Percentiles rank a stretch among this genome's conserved stretches.
These are phyloP conservation scores for Aurelia sp. DNA, from an alignment of 30 jellyfish, hydroid and myxozoan genomes.

Conservation along the genomic window DNA sequence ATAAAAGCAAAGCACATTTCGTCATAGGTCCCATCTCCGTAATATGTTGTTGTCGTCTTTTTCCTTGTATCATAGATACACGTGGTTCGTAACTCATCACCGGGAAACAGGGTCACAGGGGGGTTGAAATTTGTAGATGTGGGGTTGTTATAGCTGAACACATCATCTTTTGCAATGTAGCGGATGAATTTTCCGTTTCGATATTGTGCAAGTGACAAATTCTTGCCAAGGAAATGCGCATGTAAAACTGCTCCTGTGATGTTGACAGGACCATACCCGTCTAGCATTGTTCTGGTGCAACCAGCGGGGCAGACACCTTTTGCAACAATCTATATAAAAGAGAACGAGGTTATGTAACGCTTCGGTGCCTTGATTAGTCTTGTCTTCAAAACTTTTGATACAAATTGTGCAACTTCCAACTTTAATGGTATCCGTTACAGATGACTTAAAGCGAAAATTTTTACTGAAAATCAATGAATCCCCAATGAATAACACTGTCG, in stretches of 20 bases:
- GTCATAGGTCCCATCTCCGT: constrained; percentile 68
- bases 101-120: constrained; percentile 51
- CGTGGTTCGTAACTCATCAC: constrained; percentile 66
- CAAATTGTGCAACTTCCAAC: too few relatives aligned
- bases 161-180: constrained; percentile 58
- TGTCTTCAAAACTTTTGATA: too few relatives aligned
- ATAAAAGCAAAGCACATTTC: constrained; percentile 76
- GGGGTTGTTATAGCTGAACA: constrained; percentile 62
- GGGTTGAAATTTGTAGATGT: constrained; percentile 11
- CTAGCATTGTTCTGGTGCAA: constrained; percentile 39
- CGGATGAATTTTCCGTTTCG: constrained; percentile 56
- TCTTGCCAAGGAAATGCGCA: constrained; percentile 62
- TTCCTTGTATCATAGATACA: constrained; percentile 46
- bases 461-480: too few relatives aligned
- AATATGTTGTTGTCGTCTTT: constrained; percentile 30
- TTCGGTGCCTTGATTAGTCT: too few relatives aligned
- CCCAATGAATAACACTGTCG: too few relatives aligned
- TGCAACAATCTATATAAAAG: constrained; percentile 11
- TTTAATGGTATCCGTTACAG: too few relatives aligned
- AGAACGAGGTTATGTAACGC: too few relatives aligned
- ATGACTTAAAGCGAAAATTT: too few relatives aligned
- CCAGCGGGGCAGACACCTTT: constrained; percentile 41
- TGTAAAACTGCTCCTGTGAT: constrained; percentile 50
- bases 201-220: constrained; percentile 38
- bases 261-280: constrained; percentile 13